Conservation (phyloP, 2,797 vertebrate genomes). For the Lacerta agilis region DNA sequence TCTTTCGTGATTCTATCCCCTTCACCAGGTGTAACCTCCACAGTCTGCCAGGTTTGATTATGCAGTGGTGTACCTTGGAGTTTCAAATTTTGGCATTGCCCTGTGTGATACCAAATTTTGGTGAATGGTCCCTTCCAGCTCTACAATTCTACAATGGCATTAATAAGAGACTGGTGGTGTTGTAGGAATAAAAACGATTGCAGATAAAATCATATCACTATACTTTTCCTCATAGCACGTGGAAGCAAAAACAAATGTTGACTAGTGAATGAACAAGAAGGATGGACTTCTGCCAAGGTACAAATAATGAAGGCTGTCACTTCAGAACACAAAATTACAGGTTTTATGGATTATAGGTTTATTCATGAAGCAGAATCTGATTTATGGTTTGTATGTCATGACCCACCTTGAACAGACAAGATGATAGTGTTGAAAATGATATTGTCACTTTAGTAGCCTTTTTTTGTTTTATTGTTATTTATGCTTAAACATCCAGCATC, state of each 20-base stretch:
- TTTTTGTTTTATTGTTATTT: not conserved
- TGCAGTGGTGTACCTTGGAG: too few relatives aligned
- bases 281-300: slow-evolving; percentile 42
- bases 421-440: not conserved
- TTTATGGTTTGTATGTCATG: slow-evolving; percentile 21
- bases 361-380: slow-evolving; percentile 40
- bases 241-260: slow-evolving; percentile 55
- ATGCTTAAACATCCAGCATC: not conserved
- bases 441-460: not conserved
- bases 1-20: too few relatives aligned
- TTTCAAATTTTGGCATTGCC: too few relatives aligned
- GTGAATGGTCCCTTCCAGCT: too few relatives aligned
- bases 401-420: slow-evolving; percentile 5
- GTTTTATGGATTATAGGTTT: slow-evolving; percentile 59
- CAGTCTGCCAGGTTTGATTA: too few relatives aligned
- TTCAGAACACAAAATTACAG: slow-evolving; percentile 64
- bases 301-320: slow-evolving; percentile 53
- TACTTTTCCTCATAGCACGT: slow-evolving; percentile 1
- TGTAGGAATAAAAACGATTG: not conserved
- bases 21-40: too few relatives aligned
- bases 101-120: too few relatives aligned
- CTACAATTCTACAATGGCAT: not conserved
- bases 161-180: not conserved
- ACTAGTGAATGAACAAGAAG: slow-evolving; percentile 44
- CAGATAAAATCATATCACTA: not conserved